Evolutionary conservation across 2,888 invertebrate species (phyloP).

Genomic region (Phalangium opilio): DNA sequence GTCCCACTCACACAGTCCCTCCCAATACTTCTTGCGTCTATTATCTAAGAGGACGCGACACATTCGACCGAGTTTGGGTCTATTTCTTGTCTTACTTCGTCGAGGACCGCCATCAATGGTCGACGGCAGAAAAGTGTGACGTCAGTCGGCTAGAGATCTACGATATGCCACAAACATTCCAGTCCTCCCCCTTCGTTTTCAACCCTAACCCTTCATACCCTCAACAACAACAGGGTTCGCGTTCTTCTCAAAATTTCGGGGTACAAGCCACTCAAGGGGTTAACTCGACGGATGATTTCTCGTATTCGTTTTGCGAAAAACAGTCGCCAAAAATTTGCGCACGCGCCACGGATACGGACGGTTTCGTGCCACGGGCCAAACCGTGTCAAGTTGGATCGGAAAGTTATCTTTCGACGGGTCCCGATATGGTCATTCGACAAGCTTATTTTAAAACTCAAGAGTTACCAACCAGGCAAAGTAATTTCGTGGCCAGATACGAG

Average conservation of each 20-base stretch:
- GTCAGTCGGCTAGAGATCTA: slow-evolving; percentile 18
- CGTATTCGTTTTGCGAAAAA: slow-evolving; percentile 40
- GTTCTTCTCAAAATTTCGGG: background rate
- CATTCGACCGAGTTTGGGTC: slow-evolving; percentile 47
- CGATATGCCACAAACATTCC: slow-evolving; percentile 5
- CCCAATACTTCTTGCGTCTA: slow-evolving; percentile 69
- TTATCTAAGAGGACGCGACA: slow-evolving; percentile 44
- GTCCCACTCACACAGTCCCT: slow-evolving; percentile 44
- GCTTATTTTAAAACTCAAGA: slow-evolving; percentile 59
- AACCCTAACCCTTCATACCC: background rate
- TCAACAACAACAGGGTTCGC: slow-evolving; percentile 25
- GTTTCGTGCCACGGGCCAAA: slow-evolving; percentile 18
- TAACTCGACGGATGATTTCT: slow-evolving; percentile 25
- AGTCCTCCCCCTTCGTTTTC: background rate
- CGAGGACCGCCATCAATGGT: slow-evolving; percentile 34
- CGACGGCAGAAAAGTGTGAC: slow-evolving; percentile 16
- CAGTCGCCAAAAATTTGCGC: slow-evolving; percentile 22
- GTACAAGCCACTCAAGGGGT: background rate
- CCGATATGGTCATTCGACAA: slow-evolving; percentile 59
- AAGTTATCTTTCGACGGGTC: slow-evolving; percentile 58
- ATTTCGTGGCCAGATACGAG: slow-evolving; percentile 63
- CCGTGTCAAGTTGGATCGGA: slow-evolving; percentile 37
- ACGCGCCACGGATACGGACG: slow-evolving; percentile 21
- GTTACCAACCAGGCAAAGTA: slow-evolving; percentile 46
- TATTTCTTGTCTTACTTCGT: slow-evolving; percentile 73